Evolutionary conservation across 2,888 invertebrate genomes (phyloP), one percentile per base, ranked within the genome.

Genomic region (Drosophila birchii): DNA sequence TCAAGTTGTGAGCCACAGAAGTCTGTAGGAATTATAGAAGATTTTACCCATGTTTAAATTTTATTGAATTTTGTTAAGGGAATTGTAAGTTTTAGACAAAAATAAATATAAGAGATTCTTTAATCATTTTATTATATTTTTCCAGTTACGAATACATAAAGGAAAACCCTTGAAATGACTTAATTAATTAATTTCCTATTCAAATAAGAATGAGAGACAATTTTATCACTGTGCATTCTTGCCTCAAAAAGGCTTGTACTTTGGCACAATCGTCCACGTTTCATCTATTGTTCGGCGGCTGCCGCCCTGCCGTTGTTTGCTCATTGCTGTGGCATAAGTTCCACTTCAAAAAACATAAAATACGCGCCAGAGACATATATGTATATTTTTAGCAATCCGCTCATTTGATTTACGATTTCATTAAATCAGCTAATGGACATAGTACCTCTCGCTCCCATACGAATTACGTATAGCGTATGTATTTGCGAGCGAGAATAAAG

Each of bases 331-430:
- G 87, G 79, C 87, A 88, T 86, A 78, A 77, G 89, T 89, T 86
- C 86, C 86, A 86, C 86, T 86, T 86, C 88, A 86, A 85, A 85
- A 89, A 89, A 82, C 88, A 89, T 86, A 87, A 86, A 86, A 86
- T 87, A 88, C 86, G 89, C 76, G 75, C 78, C 64, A 55, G 63
- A 57, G 51, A 53, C n/a, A n/a, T 53, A 36, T 34, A 51, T 34
- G 20, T 71, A 43, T 89, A 86, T 86, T 88, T 89, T 75, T 89
- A 84, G 88, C 68, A 78, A 81, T 78, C 73, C 84, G 80, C 81
- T 84, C 84, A 76, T 86, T 83, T 81, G 85, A 87, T 88, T 86
- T 89, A 87, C 80, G 79, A 85, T 87, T 81, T 88, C 88, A 86
- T 86, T 89, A 88, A 81, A 88, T 88, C 83, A 86, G 86, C 88